Evolutionary conservation across 2,113 vertebrate species (phyloP), one percentile per base, ranked within the genome.

Genomic region (Amazona vittata): DNA sequence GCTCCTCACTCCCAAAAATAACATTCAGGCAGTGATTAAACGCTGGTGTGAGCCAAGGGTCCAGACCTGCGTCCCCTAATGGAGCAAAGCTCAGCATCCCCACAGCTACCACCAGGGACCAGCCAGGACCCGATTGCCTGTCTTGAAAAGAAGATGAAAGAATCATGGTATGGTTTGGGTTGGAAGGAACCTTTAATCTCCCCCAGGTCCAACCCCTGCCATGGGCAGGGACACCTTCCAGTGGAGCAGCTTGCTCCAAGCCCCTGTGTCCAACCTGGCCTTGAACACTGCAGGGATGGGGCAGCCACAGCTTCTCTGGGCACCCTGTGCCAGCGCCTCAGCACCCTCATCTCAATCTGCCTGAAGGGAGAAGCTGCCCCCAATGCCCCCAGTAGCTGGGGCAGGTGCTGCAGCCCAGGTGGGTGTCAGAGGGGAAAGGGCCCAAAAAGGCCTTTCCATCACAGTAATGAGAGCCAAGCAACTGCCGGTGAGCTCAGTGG

Each of bases 161-260:
- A 22, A 15, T 15, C 9, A 15, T 10, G 20, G 57, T 15, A 15
- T 35, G 20, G 33, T 15, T 59, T 35, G 33, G 1, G 57, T 35
- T 59, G 33, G 33, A 57, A n/a, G 12, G 19, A 33, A 59, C 6
- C 55, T 59, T 22, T 35, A n/a, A 59, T 20, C 57, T 15, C 33
- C 0, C 21, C 20, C 57, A 22, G 12, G 1, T 6, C 12, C 55
- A 57, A 21, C 19, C 55, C 19, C 18, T 57, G 31, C 55, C 55
- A n/a, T 2, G 0, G 33, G 20, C 55, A 59, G 55, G 33, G 33
- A n/a, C 55, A 6, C 33, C 55, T 57, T 57, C 55, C 55, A 57
- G 17, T n/a, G 0, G 55, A n/a, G 55, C 55, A 57, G 55, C 11
- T 21, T 57, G 55, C 31, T 57, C 29, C 53, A 55, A 55, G 53